Base-by-base conservation (phyloP, 2,797 vertebrate species). In the Champsocephalus esox region DNA sequence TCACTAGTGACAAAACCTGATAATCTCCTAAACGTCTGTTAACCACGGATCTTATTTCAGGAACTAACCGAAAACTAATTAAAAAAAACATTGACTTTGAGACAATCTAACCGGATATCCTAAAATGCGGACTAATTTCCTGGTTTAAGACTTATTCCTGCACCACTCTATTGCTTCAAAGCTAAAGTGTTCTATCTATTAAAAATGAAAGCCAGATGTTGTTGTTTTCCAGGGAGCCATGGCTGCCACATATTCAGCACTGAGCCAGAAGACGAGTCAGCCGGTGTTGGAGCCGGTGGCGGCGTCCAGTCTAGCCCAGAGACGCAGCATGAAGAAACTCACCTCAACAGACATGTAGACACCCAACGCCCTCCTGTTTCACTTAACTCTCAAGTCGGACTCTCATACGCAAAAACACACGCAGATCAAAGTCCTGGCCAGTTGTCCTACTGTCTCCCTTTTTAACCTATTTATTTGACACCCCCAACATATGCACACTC, bases 261-360 rank as follows among this genome's bases (percentile, higher is more conserved):
- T 99, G 94, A 97, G 97, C 93, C 96, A 97, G 91, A 98, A 98
- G 94, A 96, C 97, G 10, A 97, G 96, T 93, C 97, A 99, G 92
- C 97, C 98, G 38, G 93, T 99, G 87, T 88, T 99, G 82, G 98
- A 99, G 88, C 98, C 98, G 24, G 98, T 99, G 84, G 97, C 97
- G 62, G 97, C 98, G 55, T 99, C 98, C 79, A 96, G 96, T 90
- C 94, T 99, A 93, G 98, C 98, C 92, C 97, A 99, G 93, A 94
- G 97, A 86, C 95, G 97, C 88, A 97, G 96, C 94, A 98, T 99
- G 97, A 99, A 99, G 96, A 99, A 99, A 82, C 94, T 96, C 93
- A 98, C 97, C 68, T 98, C 98, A 79, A 98, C 97, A 77, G 98
- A 97, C 95, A 96, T 99, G 93, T 99, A 97, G 95, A 92, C 82